phyloP scores from a whole-genome alignment of 2,797 vertebrate genomes.

The Chelidonichthys spinosus region DNA sequence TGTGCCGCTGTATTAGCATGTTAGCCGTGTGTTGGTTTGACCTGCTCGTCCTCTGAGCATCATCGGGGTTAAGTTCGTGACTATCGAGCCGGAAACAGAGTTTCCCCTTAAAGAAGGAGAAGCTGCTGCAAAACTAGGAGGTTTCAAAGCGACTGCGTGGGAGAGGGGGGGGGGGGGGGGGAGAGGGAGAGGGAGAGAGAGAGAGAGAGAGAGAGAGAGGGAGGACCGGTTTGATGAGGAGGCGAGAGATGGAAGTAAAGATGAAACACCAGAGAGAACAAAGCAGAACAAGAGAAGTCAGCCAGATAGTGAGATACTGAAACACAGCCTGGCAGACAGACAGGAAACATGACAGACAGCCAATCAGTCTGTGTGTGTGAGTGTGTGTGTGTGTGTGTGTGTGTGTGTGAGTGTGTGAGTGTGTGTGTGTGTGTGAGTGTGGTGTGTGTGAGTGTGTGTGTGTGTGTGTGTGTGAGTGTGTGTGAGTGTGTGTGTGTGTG shows the following conservation, averaged over 20 bases:
- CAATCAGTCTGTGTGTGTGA: slow-evolving; percentile 23
- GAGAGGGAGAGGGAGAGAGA: neutral
- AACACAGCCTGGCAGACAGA: slow-evolving; percentile 48
- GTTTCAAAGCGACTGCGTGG: neutral
- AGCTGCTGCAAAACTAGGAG: slow-evolving; percentile 39
- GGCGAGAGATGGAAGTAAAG: slow-evolving; percentile 47
- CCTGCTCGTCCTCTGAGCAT: no score
- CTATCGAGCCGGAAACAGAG: no score
- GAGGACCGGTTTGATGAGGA: slow-evolving; percentile 37
- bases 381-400: slow-evolving; percentile 6
- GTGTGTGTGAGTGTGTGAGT: no score
- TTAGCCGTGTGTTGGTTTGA: no score
- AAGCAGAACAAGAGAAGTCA: slow-evolving; percentile 54
- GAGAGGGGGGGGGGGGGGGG: neutral
- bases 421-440: no score
- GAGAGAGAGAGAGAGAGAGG: slow-evolving; percentile 36
- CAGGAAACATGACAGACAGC: slow-evolving; percentile 39
- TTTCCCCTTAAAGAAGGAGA: slow-evolving; percentile 36
- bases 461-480: neutral
- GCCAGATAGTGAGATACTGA: slow-evolving; percentile 55
- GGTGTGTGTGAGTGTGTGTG: no score
- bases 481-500: slow-evolving; percentile 1
- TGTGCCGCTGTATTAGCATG: no score
- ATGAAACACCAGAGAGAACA: slow-evolving; percentile 58
- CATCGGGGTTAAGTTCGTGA: no score